A percentile compares a stretch with the other conserved stretches of the same genome.
phyloP scores from a whole-genome alignment of 2,888 invertebrate genomes.

The Acanthosepion pharaonis region DNA sequence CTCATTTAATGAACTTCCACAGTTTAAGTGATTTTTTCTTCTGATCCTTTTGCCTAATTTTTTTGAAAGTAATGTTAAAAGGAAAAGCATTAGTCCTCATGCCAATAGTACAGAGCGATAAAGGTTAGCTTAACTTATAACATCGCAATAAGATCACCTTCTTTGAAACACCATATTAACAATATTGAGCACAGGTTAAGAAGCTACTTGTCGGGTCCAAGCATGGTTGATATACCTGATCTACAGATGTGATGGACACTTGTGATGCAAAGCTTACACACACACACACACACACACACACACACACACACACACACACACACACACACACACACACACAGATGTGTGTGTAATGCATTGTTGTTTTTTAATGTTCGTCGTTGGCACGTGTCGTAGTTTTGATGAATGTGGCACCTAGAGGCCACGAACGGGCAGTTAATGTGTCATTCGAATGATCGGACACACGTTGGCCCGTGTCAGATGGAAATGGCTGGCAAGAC shows the following conservation, averaged over 20 bases:
- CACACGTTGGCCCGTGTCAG: constrained; percentile 33
- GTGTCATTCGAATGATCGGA: neutral
- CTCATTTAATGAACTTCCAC: too few species aligned
- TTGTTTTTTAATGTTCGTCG: neutral
- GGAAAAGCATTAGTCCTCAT: too few species aligned
- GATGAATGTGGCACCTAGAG: neutral
- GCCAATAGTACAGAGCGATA: too few species aligned
- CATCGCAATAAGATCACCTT: too few species aligned
- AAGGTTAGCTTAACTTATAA: too few species aligned
- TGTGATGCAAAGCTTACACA: neutral
- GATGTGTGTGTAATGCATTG: neutral
- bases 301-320: neutral
- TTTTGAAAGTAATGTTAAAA: too few species aligned
- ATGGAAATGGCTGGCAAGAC: neutral
- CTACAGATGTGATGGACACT: neutral
- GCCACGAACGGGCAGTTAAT: neutral
- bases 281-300: too few species aligned
- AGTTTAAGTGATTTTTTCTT: too few species aligned
- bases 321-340: neutral
- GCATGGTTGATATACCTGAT: neutral
- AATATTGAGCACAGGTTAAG: neutral
- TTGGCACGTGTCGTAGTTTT: neutral
- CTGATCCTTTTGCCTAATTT: too few species aligned
- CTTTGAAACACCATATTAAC: too few species aligned
- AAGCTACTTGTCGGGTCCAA: neutral